Percentiles rank a stretch among this genome's conserved stretches.
phyloP scores from a whole-genome alignment of 2,113 vertebrate genomes.

The Puma concolor region DNA sequence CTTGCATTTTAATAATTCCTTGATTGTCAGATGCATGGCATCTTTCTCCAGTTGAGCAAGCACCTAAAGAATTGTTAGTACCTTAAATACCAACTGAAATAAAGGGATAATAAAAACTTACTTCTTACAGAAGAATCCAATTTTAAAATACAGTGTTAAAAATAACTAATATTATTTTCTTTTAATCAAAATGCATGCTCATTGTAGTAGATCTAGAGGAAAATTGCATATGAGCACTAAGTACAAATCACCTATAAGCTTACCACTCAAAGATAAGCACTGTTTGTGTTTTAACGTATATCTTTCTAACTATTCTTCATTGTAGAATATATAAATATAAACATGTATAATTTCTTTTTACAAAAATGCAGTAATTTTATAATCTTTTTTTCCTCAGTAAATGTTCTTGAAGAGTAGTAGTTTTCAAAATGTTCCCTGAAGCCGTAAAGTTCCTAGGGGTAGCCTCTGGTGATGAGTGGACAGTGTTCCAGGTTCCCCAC shows the following conservation, averaged over 20 bases:
- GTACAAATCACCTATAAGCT: background rate
- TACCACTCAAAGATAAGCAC: background rate
- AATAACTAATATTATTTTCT: constrained; percentile 35
- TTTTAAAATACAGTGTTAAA: constrained; percentile 59
- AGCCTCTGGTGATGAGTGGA: background rate
- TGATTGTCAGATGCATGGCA: background rate
- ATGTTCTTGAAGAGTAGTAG: background rate
- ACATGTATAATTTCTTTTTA: background rate
- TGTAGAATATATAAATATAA: background rate
- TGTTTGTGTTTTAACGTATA: constrained; percentile 2
- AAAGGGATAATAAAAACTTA: constrained; percentile 32
- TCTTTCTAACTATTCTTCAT: background rate
- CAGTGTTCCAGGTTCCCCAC: background rate
- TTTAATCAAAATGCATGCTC: constrained; percentile 44
- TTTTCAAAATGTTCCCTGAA: constrained; percentile 50
- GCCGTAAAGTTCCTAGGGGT: background rate
- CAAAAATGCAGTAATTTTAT: background rate
- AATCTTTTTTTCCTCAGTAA: background rate
- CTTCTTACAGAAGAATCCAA: background rate
- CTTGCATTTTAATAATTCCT: background rate
- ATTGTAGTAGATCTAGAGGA: background rate
- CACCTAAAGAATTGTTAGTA: background rate
- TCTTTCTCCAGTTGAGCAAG: background rate
- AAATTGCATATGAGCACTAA: background rate
- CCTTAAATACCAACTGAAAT: background rate